A percentile compares a stretch with the other conserved stretches of the same genome.
Evolutionary conservation across 2,113 vertebrate genomes (phyloP).

Genomic region (Calyptomena viridis): DNA sequence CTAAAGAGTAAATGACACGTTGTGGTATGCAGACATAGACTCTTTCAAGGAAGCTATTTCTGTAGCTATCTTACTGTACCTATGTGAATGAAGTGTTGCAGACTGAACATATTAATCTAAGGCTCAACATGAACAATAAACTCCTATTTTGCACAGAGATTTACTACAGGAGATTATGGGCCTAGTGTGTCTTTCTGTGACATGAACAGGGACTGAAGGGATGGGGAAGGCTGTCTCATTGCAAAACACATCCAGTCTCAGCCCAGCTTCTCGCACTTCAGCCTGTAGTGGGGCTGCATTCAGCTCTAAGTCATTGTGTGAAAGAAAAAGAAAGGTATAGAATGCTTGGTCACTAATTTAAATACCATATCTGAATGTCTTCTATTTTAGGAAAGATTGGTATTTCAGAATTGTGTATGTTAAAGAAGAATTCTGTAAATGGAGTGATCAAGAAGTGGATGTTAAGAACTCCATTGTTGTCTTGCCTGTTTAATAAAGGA

Average conservation of each 20-base stretch:
- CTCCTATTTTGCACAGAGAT: neutral
- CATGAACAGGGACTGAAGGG: rapidly evolving
- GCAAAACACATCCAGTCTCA: neutral
- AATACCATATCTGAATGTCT: neutral
- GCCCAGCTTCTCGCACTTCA: neutral
- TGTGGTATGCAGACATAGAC: neutral
- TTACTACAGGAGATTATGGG: neutral
- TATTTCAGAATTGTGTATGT: neutral
- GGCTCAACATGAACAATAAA: neutral
- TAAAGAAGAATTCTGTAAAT: neutral
- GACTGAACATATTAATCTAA: neutral
- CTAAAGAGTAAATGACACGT: neutral
- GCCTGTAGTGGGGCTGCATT: neutral
- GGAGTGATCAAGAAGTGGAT: neutral
- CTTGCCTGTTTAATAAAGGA: neutral
- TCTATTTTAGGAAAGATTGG: neutral
- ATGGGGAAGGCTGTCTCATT: neutral
- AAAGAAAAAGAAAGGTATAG: neutral
- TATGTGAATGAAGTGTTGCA: neutral
- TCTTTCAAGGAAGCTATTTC: neutral
- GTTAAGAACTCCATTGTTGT: neutral
- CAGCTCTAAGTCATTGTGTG: neutral
- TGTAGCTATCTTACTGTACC: neutral
- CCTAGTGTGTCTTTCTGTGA: neutral
- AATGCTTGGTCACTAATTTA: neutral